These are phyloP conservation scores for Malurus splendens DNA, from an alignment of 2,797 vertebrate species.

Conservation along the genomic window DNA sequence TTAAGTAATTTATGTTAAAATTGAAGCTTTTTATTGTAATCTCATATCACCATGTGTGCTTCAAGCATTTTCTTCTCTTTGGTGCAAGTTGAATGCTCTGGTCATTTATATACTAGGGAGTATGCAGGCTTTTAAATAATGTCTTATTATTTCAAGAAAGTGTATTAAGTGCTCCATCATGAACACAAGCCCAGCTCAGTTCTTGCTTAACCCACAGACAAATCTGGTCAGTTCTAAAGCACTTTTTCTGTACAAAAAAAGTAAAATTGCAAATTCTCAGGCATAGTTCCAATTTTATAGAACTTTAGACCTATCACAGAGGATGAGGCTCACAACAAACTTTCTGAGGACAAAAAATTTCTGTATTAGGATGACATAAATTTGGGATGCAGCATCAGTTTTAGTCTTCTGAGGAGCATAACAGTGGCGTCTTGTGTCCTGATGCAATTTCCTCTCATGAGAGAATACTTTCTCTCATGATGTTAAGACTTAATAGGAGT, in stretches of 20 bases:
- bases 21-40: not conserved
- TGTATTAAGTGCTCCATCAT: not conserved
- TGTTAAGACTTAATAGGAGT: not conserved
- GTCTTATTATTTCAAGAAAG: not conserved
- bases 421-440: not conserved
- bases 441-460: not conserved
- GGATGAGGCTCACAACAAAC: not conserved
- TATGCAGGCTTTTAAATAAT: not conserved
- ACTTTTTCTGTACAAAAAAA: not conserved
- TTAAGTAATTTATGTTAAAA: not conserved
- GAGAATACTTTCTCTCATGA: not conserved
- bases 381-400: not conserved
- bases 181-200: not conserved
- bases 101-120: not conserved
- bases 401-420: not conserved
- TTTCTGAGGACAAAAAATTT: not conserved
- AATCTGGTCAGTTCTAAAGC: not conserved
- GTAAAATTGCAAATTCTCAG: not conserved
- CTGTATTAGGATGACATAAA: not conserved
- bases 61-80: not conserved
- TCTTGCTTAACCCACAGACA: not conserved
- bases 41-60: not conserved
- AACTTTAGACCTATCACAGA: not conserved
- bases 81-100: not conserved
- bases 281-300: not conserved